phyloP scores from a whole-genome alignment of 2,888 invertebrate species.

The Trilocha varians region DNA sequence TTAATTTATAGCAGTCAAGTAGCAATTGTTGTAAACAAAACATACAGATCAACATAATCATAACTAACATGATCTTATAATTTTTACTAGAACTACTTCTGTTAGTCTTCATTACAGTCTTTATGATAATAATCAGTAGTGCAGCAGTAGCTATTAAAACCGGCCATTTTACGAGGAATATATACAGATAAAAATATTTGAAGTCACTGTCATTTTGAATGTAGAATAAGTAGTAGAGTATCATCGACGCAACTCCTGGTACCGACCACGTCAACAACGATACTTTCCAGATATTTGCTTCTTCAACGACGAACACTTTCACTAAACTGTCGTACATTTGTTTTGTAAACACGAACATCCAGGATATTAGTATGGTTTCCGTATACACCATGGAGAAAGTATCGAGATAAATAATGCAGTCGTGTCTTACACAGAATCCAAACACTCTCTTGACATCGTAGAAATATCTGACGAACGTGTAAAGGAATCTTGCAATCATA shows the following conservation, averaged over 20 bases:
- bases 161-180: slow-evolving; percentile 49
- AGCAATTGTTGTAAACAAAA: slow-evolving; percentile 52
- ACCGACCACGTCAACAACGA: slow-evolving; percentile 37
- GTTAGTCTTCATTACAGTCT: slow-evolving; percentile 33
- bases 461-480: slow-evolving; percentile 34
- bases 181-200: slow-evolving; percentile 24
- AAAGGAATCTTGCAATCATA: slow-evolving; percentile 46
- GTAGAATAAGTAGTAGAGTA: slow-evolving; percentile 16
- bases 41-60: slow-evolving; percentile 42
- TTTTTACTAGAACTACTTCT: slow-evolving; percentile 30
- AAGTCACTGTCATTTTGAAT: slow-evolving; percentile 13
- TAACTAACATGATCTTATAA: slow-evolving; percentile 35
- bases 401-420: slow-evolving; percentile 20
- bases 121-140: slow-evolving; percentile 35
- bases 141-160: slow-evolving; percentile 38
- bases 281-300: slow-evolving; percentile 28
- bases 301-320: slow-evolving; percentile 33
- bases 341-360: slow-evolving; percentile 56
- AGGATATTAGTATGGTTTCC: slow-evolving; percentile 39
- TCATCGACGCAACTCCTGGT: slow-evolving; percentile 24
- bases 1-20: slow-evolving; percentile 37
- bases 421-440: slow-evolving; percentile 8
- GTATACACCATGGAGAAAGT: slow-evolving; percentile 32
- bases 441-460: slow-evolving; percentile 29
- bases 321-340: slow-evolving; percentile 51